Conservation (phyloP, 2,113 vertebrate genomes). For the Grammomys surdaster region DNA sequence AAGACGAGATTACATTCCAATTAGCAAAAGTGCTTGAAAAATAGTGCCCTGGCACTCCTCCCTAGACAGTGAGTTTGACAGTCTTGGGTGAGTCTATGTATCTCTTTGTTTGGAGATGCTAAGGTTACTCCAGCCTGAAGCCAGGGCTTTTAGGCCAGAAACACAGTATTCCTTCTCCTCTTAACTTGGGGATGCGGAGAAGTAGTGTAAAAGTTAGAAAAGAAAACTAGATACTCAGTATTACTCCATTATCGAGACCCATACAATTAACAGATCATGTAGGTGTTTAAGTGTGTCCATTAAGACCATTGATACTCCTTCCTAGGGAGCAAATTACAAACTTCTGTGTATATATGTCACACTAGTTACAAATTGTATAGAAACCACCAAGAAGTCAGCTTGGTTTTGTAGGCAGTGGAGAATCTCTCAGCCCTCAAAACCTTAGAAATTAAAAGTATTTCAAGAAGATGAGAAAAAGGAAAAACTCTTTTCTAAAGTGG, state of each 20-base stretch:
- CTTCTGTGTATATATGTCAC: not conserved
- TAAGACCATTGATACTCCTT: not conserved
- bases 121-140: not conserved
- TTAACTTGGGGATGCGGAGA: not conserved
- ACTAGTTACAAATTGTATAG: not conserved
- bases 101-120: slow-evolving; percentile 27
- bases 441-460: not conserved
- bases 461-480: not conserved
- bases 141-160: slow-evolving; percentile 19
- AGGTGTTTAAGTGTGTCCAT: not conserved
- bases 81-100: not conserved
- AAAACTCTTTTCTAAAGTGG: slow-evolving; percentile 7
- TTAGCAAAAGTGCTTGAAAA: slow-evolving; percentile 4
- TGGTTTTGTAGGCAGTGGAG: not conserved
- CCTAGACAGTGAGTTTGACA: not conserved
- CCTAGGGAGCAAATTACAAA: not conserved
- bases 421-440: not conserved
- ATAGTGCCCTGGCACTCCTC: not conserved
- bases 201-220: not conserved
- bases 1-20: not conserved
- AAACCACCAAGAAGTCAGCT: not conserved
- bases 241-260: slow-evolving; percentile 28
- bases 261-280: not conserved
- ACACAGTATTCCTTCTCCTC: not conserved
- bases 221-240: not conserved